These are phyloP conservation scores for Volucella inanis DNA, from an alignment of 2,888 invertebrate species.

Conservation along the genomic window DNA sequence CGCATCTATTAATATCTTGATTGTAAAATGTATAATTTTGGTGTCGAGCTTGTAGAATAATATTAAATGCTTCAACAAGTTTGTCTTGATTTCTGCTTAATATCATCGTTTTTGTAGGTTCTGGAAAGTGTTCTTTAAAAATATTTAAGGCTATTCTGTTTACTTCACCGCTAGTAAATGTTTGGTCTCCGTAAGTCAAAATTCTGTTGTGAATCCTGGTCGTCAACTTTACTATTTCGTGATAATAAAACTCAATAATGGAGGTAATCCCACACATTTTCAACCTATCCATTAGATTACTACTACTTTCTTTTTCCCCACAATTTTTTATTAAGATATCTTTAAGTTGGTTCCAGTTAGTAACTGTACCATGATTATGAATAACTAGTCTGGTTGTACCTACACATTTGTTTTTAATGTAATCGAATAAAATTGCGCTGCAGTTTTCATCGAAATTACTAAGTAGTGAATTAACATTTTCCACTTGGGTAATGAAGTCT, in stretches of 20 bases:
- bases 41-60: conserved; percentile 43
- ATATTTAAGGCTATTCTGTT: conserved; percentile 23
- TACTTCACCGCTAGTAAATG: neutral
- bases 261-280: conserved; percentile 46
- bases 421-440: no score
- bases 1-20: no score
- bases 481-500: no score
- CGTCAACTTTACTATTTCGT: conserved; percentile 39
- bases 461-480: no score
- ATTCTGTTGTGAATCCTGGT: conserved; percentile 31
- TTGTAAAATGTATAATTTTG: conserved; percentile 39
- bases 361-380: no score
- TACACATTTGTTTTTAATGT: no score
- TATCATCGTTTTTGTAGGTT: conserved; percentile 51
- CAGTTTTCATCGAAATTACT: no score
- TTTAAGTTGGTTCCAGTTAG: no score
- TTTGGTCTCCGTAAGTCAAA: conserved; percentile 10
- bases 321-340: no score
- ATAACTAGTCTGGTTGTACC: no score
- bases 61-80: conserved; percentile 47
- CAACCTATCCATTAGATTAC: no score
- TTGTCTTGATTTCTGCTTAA: conserved; percentile 39
- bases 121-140: conserved; percentile 33
- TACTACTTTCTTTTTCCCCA: no score
- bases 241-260: conserved; percentile 42